These are phyloP conservation scores for Rafetus swinhoei DNA, from an alignment of 2,113 vertebrate species.

Conservation along the genomic window DNA sequence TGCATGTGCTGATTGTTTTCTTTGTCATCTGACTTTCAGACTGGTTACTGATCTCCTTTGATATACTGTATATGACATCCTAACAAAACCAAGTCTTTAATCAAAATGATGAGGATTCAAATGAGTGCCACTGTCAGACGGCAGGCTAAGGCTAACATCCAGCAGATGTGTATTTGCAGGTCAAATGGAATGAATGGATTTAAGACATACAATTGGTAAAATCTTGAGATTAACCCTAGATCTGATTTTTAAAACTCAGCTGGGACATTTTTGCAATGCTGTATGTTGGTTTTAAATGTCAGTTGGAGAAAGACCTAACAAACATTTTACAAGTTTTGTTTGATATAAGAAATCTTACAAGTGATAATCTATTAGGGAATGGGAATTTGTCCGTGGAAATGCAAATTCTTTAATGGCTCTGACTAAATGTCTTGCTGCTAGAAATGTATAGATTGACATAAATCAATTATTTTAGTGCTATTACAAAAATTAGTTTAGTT, in stretches of 20 bases:
- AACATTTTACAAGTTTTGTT: constrained; percentile 2
- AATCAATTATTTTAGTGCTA: not conserved
- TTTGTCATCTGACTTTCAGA: constrained; percentile 85
- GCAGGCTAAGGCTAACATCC: constrained; percentile 59
- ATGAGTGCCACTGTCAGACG: constrained; percentile 79
- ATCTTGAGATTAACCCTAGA: constrained; percentile 74
- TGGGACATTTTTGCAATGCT: constrained; percentile 42
- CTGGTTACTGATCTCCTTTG: constrained; percentile 84
- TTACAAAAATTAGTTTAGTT: constrained; percentile 24
- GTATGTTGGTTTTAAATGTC: constrained; percentile 20
- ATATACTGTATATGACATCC: constrained; percentile 84
- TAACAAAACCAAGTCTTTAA: constrained; percentile 82
- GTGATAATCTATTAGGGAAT: constrained; percentile 23
- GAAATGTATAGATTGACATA: not conserved
- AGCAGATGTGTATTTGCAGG: constrained; percentile 83
- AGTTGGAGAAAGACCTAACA: not conserved
- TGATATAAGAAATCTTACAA: not conserved
- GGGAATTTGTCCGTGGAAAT: not conserved
- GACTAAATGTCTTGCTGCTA: not conserved
- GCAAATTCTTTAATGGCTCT: not conserved
- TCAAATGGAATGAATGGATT: constrained; percentile 81
- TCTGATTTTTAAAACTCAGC: constrained; percentile 67
- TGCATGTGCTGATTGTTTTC: constrained; percentile 74
- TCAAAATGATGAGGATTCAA: constrained; percentile 82
- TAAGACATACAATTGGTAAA: constrained; percentile 68